Evolutionary conservation across 2,113 vertebrate species (phyloP), one percentile per base, ranked within the genome.

Genomic region (Mixornis gularis): DNA sequence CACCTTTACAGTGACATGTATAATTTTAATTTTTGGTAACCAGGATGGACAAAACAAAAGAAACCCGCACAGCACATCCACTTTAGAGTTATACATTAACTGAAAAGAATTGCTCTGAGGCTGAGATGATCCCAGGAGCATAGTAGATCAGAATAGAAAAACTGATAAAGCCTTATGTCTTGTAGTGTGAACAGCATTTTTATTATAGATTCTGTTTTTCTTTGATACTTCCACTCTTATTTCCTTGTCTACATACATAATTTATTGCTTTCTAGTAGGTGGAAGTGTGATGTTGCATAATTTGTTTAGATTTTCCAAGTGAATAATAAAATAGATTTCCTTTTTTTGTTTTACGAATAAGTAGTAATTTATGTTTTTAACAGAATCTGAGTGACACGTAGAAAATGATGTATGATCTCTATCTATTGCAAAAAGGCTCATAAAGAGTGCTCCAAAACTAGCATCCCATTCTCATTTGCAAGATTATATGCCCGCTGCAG

Each of bases 221-320:
- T 94, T 83, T 79, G 79, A 74, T 85, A 83, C 30, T 83, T 89
- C 43, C 24, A 51, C n/a, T 73, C 69, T 78, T 93, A 88, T 94
- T 90, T 92, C 13, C 34, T 21, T 87, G 89, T 90, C 79, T 48
- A 74, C 30, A 70, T 73, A 40, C 17, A 63, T 79, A 80, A 93
- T 88, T 73, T 88, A 94, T 90, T 62, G 20, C 48, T 78, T 90
- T 93, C 48, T 82, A 74, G 40, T 56, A 85, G 55, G 55, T 84
- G n/a, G 79, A 86, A 77, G 56, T 88, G 83, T 92, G 87, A 85
- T 88, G 82, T 72, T 95, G 79, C 76, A 94, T 94, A 94, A 91
- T 86, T 88, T 87, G 62, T 92, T 95, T 93, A 91, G 69, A 30
- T 93, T 90, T 91, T 90, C 52, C 82, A 59, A 29, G 88, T 56